These are phyloP conservation scores for Myiothlypis coronata DNA, from an alignment of 2,797 vertebrate species.

Conservation along the genomic window DNA sequence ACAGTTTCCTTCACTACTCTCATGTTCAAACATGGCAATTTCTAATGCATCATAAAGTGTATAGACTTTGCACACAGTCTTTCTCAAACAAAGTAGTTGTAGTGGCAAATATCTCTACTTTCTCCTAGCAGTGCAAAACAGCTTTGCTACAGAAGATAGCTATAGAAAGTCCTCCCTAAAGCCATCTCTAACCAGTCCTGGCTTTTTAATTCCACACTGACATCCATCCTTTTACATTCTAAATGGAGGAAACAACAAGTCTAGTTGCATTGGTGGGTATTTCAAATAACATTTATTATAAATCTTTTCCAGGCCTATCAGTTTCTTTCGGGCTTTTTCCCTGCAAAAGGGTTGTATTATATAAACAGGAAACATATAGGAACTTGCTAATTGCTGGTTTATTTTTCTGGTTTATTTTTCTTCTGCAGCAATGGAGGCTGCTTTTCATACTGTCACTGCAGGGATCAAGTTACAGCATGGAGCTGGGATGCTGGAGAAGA, in stretches of 20 bases:
- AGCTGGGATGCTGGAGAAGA: neutral
- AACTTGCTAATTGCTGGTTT: constrained; percentile 58
- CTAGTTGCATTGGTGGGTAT: neutral
- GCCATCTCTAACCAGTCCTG: neutral
- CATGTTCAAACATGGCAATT: neutral
- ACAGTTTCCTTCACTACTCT: neutral
- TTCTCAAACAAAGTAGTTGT: neutral
- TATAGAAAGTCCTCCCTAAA: neutral
- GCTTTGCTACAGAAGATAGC: neutral
- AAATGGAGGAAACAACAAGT: neutral
- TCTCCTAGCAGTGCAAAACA: neutral
- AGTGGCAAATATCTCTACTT: neutral
- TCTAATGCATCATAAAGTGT: neutral
- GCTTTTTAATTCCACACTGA: neutral
- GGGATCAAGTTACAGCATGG: neutral
- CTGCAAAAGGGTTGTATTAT: neutral
- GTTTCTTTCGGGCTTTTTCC: constrained; percentile 19
- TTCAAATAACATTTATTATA: neutral
- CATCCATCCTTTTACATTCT: neutral
- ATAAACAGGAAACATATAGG: constrained; percentile 59
- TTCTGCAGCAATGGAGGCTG: constrained; percentile 1
- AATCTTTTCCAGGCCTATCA: constrained; percentile 36
- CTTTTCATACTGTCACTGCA: constrained; percentile 42
- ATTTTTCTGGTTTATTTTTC: constrained; percentile 63
- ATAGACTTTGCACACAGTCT: neutral